Percentiles rank a stretch among this genome's conserved stretches.
These are phyloP conservation scores for Artibeus lituratus DNA, from an alignment of 2,797 vertebrate genomes.

Conservation along the genomic window DNA sequence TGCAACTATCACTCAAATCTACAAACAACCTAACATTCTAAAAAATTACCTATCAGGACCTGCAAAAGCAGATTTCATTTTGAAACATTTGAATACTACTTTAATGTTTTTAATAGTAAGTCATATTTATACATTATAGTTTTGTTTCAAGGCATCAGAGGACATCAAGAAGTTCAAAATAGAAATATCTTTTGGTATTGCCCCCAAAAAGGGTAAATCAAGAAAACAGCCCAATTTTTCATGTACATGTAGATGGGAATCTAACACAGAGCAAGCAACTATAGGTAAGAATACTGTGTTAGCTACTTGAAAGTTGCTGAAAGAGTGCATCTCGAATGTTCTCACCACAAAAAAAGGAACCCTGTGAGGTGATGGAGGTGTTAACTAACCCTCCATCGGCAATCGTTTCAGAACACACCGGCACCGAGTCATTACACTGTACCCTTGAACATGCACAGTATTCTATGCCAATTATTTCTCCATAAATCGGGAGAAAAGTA, in stretches of 20 bases:
- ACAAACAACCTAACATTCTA: slow-evolving; percentile 71
- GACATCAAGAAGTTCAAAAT: slow-evolving; percentile 63
- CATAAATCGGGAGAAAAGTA: not conserved
- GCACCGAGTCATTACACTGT: not conserved
- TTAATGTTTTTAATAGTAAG: slow-evolving; percentile 64
- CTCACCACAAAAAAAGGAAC: not conserved
- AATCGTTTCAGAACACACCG: not conserved
- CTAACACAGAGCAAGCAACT: not conserved
- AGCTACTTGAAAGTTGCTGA: not conserved
- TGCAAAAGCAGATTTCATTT: slow-evolving; percentile 57
- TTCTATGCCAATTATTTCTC: not conserved
- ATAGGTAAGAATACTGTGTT: not conserved
- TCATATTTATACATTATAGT: slow-evolving; percentile 1
- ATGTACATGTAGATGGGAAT: not conserved
- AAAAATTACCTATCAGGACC: slow-evolving; percentile 55
- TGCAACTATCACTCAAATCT: slow-evolving; percentile 68
- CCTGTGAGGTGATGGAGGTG: not conserved
- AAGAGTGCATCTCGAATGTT: not conserved
- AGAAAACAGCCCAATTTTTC: slow-evolving; percentile 22
- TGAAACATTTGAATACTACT: slow-evolving; percentile 58
- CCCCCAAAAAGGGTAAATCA: not conserved
- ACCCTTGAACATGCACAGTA: not conserved
- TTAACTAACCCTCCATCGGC: not conserved
- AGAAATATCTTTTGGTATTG: slow-evolving; percentile 25
- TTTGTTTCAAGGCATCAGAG: not conserved